Conservation (phyloP, 2,113 vertebrate genomes). For the Hippocampus comes region DNA sequence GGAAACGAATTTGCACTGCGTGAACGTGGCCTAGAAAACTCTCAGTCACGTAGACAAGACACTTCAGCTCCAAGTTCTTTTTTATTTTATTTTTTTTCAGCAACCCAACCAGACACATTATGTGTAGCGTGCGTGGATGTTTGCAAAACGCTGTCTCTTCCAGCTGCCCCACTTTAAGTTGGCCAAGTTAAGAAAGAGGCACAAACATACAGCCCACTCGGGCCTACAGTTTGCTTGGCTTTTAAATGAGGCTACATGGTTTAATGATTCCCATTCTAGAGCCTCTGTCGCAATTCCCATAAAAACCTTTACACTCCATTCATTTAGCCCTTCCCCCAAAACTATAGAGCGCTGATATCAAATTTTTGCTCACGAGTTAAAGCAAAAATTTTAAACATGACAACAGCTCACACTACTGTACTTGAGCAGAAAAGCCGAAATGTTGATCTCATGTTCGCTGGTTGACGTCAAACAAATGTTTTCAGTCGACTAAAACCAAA, state of each 20-base stretch:
- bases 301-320: not conserved
- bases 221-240: not conserved
- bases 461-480: too few relatives aligned
- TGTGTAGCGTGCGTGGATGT: slow-evolving; percentile 15
- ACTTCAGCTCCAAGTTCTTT: slow-evolving; percentile 26
- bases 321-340: not conserved
- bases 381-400: too few relatives aligned
- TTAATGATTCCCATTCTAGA: not conserved
- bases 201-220: not conserved
- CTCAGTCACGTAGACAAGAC: slow-evolving; percentile 22
- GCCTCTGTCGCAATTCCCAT: not conserved
- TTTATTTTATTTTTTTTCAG: slow-evolving; percentile 29
- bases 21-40: slow-evolving; percentile 40
- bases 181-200: not conserved
- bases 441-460: too few relatives aligned
- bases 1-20: slow-evolving; percentile 39
- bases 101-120: slow-evolving; percentile 29
- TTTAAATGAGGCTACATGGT: not conserved
- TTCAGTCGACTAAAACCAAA: too few relatives aligned
- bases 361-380: too few relatives aligned
- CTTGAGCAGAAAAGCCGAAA: too few relatives aligned
- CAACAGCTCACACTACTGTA: too few relatives aligned
- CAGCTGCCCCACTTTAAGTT: slow-evolving; percentile 43
- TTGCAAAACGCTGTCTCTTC: slow-evolving; percentile 24
- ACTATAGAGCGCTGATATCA: too few relatives aligned